Percentiles rank a stretch among this genome's conserved stretches.
Conservation (phyloP, 1,140 invertebrate genomes). For the Brachionus paranguensis region DNA sequence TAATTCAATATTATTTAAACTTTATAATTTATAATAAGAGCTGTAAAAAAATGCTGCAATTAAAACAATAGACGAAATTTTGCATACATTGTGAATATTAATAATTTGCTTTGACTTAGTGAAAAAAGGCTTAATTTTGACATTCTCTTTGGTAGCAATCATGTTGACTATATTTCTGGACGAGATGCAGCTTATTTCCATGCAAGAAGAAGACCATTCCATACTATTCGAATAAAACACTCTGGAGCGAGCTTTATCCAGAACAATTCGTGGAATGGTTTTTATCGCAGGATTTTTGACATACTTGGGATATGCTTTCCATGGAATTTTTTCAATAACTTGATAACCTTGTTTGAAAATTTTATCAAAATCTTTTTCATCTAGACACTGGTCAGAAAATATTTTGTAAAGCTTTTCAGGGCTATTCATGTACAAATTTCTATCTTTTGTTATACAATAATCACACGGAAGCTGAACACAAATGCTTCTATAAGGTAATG, state of each 20-base stretch:
- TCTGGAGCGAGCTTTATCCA: not conserved
- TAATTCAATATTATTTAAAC: not conserved
- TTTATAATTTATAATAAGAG: not conserved
- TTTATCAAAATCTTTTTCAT: slow-evolving; percentile 11
- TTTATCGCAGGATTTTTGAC: not conserved
- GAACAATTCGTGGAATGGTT: not conserved
- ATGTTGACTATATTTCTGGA: not conserved
- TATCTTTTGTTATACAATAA: not conserved
- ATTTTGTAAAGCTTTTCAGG: slow-evolving; percentile 10
- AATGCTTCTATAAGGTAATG: not conserved
- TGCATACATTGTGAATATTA: not conserved
- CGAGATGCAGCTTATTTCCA: slow-evolving; percentile 26
- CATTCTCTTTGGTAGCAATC: slow-evolving; percentile 7
- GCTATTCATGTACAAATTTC: not conserved
- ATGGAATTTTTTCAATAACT: not conserved
- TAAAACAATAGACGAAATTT: not conserved
- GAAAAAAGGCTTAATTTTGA: not conserved
- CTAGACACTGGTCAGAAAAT: not conserved
- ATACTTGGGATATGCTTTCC: slow-evolving; percentile 36
- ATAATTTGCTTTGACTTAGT: not conserved
- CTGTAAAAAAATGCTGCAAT: not conserved
- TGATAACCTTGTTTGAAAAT: slow-evolving; percentile 9
- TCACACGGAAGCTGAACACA: slow-evolving; percentile 8
- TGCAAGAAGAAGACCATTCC: slow-evolving; percentile 38
- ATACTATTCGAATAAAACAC: slow-evolving; percentile 1